Evolutionary conservation across 2,888 invertebrate species (phyloP).

Genomic region (Erannis defoliaria): DNA sequence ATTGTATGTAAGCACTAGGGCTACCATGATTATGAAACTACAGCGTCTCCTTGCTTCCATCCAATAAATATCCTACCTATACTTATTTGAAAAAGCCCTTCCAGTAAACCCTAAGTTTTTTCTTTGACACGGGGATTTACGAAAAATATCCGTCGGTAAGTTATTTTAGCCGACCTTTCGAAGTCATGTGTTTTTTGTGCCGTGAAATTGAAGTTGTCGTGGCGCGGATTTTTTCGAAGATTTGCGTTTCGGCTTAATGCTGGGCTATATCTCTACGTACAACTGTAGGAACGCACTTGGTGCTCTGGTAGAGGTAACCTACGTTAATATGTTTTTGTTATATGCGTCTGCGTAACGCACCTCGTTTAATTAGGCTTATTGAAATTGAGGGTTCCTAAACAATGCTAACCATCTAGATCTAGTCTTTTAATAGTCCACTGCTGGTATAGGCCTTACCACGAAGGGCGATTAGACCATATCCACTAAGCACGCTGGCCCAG

Average conservation of each 20-base stretch:
- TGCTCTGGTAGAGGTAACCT: neutral
- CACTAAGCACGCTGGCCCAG: too few relatives aligned
- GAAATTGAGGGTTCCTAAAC: too few relatives aligned
- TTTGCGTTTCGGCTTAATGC: conserved; percentile 45
- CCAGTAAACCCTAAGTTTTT: neutral
- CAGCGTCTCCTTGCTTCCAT: neutral
- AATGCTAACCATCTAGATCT: too few relatives aligned
- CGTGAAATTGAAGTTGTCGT: conserved; percentile 58
- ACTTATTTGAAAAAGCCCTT: neutral
- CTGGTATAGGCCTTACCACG: too few relatives aligned
- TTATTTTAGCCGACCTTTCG: conserved; percentile 39
- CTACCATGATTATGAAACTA: neutral
- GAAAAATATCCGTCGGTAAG: conserved; percentile 26
- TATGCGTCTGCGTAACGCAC: neutral
- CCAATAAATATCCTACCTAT: neutral
- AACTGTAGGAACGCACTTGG: neutral
- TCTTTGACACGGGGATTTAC: conserved; percentile 20
- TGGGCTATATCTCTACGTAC: conserved; percentile 8
- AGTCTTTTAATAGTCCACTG: too few relatives aligned
- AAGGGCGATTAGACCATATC: too few relatives aligned
- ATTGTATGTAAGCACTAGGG: neutral
- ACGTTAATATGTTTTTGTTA: neutral
- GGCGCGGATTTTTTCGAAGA: conserved; percentile 46
- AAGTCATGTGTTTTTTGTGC: conserved; percentile 47
- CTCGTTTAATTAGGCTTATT: too few relatives aligned